Evolutionary conservation across 2,113 vertebrate genomes (phyloP), one percentile per base, ranked within the genome.

Genomic region (Xiphophorus maculatus): DNA sequence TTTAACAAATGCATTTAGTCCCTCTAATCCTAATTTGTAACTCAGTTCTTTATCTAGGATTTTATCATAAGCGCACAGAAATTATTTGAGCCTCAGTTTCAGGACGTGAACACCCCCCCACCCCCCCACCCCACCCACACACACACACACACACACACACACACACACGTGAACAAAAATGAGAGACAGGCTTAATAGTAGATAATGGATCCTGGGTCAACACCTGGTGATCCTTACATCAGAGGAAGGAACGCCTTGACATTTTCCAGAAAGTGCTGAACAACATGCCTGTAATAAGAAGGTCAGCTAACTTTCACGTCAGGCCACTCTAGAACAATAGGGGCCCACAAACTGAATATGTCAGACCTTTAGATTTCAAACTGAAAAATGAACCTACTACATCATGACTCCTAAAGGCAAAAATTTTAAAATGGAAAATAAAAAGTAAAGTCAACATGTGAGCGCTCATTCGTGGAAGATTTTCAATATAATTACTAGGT

Each of bases 161-260:
- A 62, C 73, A 29, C 35, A 66, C 69, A 63, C 69, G 11, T 63
- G 73, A 69, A 69, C 37, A 71, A 65, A 76, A 67, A 81, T 73
- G 79, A 90, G 76, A 86, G 89, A 86, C 88, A 83, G 63, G 75
- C 79, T 84, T 92, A 89, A 91, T 91, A 87, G 82, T 76, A 84
- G 87, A 85, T 91, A 92, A 93, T 92, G 89, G 85, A 91, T 93
- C 92, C 84, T 80, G 86, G 92, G 89, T 92, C 88, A 91, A 91
- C 92, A 94, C 91, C 93, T 94, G 91, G 87, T 89, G 90, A 91
- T 84, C 82, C 87, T 85, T 88, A 91, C 76, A 86, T 88, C 74
- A 83, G 81, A 74, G 79, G 83, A 84, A 78, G 80, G 80, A 84
- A 81, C 69, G 78, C 65, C 51, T 84, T 90, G 85, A 91, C 89